phyloP scores from a whole-genome alignment of 2,888 invertebrate genomes.

The Tortricodes alternella region DNA sequence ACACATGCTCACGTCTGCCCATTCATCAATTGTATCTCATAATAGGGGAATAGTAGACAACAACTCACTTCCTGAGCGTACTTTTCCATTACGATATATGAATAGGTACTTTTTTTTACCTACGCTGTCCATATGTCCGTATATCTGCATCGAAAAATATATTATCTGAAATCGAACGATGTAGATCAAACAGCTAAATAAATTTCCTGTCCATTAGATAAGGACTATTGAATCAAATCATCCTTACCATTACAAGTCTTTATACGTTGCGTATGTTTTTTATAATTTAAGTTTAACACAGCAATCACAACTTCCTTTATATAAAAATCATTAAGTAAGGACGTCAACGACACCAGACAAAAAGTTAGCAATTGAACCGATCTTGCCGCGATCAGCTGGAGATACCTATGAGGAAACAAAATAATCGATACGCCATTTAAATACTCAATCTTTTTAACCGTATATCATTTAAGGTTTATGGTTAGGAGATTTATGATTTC shows the following conservation, averaged over 20 bases:
- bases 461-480: constrained; percentile 12
- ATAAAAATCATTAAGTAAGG: constrained; percentile 34
- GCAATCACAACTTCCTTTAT: too few species aligned
- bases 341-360: constrained; percentile 33
- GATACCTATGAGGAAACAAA: constrained; percentile 44
- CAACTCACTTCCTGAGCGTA: constrained; percentile 63
- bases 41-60: constrained; percentile 70
- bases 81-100: constrained; percentile 26
- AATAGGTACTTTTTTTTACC: background rate
- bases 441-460: constrained; percentile 13
- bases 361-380: constrained; percentile 40
- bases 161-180: background rate
- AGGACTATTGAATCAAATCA: background rate
- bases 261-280: too few species aligned
- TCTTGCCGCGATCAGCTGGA: constrained; percentile 42
- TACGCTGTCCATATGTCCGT: too few species aligned
- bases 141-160: too few species aligned
- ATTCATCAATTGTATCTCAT: constrained; percentile 76
- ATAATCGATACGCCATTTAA: constrained; percentile 16
- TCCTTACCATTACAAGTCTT: background rate
- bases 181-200: background rate
- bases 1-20: constrained; percentile 69
- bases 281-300: too few species aligned
- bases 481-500: constrained; percentile 22
- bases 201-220: constrained; percentile 1